Conservation (phyloP, 2,113 vertebrate species). For the Dromaius novaehollandiae region DNA sequence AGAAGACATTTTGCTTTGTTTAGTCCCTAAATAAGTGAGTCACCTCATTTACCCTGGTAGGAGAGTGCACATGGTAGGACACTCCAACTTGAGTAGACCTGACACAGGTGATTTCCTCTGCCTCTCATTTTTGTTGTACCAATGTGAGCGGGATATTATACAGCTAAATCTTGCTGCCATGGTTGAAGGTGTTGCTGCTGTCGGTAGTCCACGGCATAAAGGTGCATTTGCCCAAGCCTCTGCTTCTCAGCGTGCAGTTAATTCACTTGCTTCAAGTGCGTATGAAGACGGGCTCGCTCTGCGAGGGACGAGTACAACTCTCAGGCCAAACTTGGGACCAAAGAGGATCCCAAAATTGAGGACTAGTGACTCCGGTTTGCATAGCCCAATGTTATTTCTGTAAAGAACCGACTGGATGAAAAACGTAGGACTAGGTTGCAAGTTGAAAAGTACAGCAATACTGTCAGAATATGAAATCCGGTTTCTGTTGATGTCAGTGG, state of each 20-base stretch:
- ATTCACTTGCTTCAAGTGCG: background rate
- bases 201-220: background rate
- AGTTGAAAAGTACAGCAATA: background rate
- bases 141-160: background rate
- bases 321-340: background rate
- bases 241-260: background rate
- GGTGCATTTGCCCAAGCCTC: background rate
- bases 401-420: background rate
- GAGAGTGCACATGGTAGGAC: background rate
- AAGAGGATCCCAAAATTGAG: background rate
- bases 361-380: background rate
- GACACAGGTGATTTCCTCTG: accelerated
- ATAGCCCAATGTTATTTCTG: background rate
- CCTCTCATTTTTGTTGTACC: background rate
- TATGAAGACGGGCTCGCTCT: accelerated
- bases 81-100: background rate
- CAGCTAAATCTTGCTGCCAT: background rate
- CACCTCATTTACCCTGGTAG: background rate
- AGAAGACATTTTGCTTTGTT: background rate
- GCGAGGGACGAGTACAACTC: background rate
- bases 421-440: background rate
- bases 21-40: accelerated
- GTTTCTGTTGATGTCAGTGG: background rate
- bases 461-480: background rate
- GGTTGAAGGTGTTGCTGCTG: background rate